A percentile compares a stretch with the other conserved stretches of the same genome.
Evolutionary conservation across 2,113 vertebrate genomes (phyloP).

Genomic region (Sakesphorus luctuosus): DNA sequence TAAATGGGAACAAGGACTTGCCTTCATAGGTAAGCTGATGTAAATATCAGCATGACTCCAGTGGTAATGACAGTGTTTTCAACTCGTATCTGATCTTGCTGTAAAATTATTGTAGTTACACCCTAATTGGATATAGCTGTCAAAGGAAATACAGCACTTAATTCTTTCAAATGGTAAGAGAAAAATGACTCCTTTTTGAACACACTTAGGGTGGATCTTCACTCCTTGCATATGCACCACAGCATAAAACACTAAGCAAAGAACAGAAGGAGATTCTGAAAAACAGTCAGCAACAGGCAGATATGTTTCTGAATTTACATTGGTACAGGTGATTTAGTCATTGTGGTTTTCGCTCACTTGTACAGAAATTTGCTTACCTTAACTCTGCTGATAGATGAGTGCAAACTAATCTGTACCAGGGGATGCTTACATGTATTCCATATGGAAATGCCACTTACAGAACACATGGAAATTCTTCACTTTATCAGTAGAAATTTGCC

Average conservation of each 20-base stretch:
- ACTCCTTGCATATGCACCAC: neutral
- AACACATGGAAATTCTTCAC: fast-evolving
- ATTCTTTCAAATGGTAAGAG: neutral
- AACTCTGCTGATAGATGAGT: neutral
- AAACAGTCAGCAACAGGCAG: neutral
- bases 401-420: neutral
- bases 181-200: neutral
- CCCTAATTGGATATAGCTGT: neutral
- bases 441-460: neutral
- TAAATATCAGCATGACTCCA: neutral
- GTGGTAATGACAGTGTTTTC: neutral
- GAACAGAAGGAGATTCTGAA: neutral
- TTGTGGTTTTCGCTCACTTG: neutral
- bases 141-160: neutral
- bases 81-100: neutral
- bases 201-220: neutral
- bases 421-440: neutral
- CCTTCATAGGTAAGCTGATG: neutral
- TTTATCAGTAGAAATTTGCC: neutral
- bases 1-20: neutral
- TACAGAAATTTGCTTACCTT: neutral
- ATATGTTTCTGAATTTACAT: neutral
- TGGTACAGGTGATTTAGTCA: neutral
- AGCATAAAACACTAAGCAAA: neutral
- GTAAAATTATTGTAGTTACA: neutral